Evolutionary conservation across 1,140 invertebrate species (phyloP), one percentile per base, ranked within the genome.

Genomic region (Physella acuta): DNA sequence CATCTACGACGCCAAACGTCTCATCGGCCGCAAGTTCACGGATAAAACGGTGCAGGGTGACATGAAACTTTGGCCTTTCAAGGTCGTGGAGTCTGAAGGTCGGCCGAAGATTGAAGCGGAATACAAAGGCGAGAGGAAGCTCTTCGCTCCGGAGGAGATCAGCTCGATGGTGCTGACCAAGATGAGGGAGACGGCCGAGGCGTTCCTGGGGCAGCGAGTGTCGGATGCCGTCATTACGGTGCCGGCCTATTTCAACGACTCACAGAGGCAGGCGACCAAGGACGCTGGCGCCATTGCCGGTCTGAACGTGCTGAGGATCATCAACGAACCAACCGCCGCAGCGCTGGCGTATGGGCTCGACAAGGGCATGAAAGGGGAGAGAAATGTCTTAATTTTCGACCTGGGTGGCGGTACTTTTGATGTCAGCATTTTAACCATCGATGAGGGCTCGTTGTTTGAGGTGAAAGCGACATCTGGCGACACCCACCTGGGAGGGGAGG

Each of bases 11-110:
- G 88, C 88, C 17, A 89, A 88, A 87, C 90, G 94, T 85, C 88
- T 98, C 73, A 97, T 97, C 84, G 94, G 95, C 63, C 91, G 95
- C 81, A 92, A 93, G 73, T 98, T 94, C 81, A 93, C 97, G 70
- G 96, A 98, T 85, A 73, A 61, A 0, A 90, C 91, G 30, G 92
- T 98, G 39, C 94, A 97, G 86, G 88, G 87, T 55, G 96, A 98
- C 81, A 97, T 97, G 92, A 97, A 87, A 70, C 93, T 97, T 83
- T 98, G 95, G 85, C 84, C 95, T 2, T 98, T 98, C 85, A 77
- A 77, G 49, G 76, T 83, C n/a, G 71, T 83, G 34, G 77, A 82
- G 65, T 67, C 71, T 1, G 71, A 68, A n/a, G 74, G 73, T 5
- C 78, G 77, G 52, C 94, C 87, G 88, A 84, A 95, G 92, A 86